These are phyloP conservation scores for Orchestia grillus DNA, from an alignment of 1,140 invertebrate genomes.

Conservation along the genomic window DNA sequence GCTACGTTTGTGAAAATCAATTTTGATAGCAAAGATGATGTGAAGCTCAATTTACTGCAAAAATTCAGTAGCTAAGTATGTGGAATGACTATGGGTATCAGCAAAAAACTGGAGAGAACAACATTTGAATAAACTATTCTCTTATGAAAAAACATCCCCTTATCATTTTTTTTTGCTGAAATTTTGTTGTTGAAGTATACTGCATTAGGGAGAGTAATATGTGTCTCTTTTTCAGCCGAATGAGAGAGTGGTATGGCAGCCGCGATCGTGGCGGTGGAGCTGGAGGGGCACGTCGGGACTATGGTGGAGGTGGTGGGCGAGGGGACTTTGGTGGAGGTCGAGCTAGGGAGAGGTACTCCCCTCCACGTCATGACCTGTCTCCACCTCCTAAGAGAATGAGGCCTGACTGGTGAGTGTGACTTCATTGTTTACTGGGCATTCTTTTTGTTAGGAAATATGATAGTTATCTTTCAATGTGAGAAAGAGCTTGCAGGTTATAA, in stretches of 20 bases:
- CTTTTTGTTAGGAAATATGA: not conserved
- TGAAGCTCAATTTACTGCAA: no score
- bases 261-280: constrained; percentile 29
- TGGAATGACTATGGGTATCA: no score
- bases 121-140: no score
- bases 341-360: constrained; percentile 81
- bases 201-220: no score
- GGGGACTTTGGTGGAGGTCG: constrained; percentile 73
- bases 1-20: no score
- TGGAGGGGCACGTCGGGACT: constrained; percentile 57
- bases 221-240: not conserved
- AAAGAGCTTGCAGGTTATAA: no score
- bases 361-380: constrained; percentile 79
- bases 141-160: no score
- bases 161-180: no score
- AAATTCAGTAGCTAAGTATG: no score
- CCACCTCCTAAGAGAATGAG: constrained; percentile 86
- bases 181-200: no score
- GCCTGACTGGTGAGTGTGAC: constrained; percentile 77
- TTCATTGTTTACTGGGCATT: not conserved
- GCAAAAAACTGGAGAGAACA: no score
- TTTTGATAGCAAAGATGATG: not conserved
- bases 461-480: not conserved
- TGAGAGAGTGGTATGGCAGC: constrained; percentile 35
- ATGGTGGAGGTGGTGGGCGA: constrained; percentile 64